Evolutionary conservation across 2,797 vertebrate genomes (phyloP).

Genomic region (Acropternis orthonyx): DNA sequence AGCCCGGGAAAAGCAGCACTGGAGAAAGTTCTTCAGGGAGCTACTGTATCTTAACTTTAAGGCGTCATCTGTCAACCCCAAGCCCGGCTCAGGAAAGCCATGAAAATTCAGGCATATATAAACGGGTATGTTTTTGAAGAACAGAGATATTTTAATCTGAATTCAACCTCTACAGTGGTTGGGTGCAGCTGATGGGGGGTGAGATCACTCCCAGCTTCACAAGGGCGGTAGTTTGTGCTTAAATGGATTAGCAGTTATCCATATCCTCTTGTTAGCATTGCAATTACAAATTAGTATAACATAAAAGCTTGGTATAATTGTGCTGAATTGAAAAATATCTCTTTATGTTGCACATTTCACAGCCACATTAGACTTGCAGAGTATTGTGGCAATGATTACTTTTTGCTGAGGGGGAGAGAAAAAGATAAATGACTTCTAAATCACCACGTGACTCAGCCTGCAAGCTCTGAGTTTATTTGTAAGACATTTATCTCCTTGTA

Average conservation of each 20-base stretch:
- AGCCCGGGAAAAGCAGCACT: not conserved
- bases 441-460: slow-evolving; percentile 47
- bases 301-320: slow-evolving; percentile 52
- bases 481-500: slow-evolving; percentile 73
- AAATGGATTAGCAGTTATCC: slow-evolving; percentile 49
- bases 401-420: slow-evolving; percentile 41
- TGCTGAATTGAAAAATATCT: slow-evolving; percentile 49
- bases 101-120: not conserved
- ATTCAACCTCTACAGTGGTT: not conserved
- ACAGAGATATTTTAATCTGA: not conserved
- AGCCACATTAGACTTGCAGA: slow-evolving; percentile 46
- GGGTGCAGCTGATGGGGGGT: not conserved
- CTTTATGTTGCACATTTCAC: slow-evolving; percentile 46
- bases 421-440: slow-evolving; percentile 74
- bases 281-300: slow-evolving; percentile 41
- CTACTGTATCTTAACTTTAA: not conserved
- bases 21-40: not conserved
- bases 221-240: not conserved
- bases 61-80: not conserved
- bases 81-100: not conserved
- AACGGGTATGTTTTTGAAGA: not conserved
- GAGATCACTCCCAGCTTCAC: not conserved
- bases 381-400: slow-evolving; percentile 37
- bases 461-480: slow-evolving; percentile 70
- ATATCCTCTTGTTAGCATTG: slow-evolving; percentile 50